phyloP scores from a whole-genome alignment of 2,113 vertebrate genomes.

The Nothoprocta pentlandii region DNA sequence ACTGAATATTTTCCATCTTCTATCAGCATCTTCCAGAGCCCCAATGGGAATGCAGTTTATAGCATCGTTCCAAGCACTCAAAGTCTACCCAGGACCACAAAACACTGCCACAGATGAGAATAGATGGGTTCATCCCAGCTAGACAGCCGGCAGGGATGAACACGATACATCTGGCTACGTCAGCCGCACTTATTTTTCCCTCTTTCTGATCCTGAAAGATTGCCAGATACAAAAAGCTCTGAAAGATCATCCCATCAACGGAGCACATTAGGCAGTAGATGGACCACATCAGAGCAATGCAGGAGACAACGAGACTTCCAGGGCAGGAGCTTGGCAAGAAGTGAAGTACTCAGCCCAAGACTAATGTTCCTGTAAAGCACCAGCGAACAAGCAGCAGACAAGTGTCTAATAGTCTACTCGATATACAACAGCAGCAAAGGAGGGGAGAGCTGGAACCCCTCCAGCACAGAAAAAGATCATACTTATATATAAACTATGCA shows the following conservation, averaged over 20 bases:
- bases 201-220: background rate
- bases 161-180: background rate
- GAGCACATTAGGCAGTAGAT: constrained; percentile 43
- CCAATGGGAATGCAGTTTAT: background rate
- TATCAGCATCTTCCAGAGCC: background rate
- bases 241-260: background rate
- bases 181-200: background rate
- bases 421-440: background rate
- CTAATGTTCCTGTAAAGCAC: constrained; percentile 43
- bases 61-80: background rate
- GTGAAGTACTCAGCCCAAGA: constrained; percentile 15
- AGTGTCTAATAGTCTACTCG: constrained; percentile 36
- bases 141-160: background rate
- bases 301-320: constrained; percentile 9
- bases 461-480: background rate
- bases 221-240: constrained; percentile 44
- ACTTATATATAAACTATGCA: background rate
- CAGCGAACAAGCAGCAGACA: background rate
- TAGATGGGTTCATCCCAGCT: background rate
- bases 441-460: background rate
- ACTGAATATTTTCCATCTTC: background rate
- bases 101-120: background rate
- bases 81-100: background rate
- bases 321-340: background rate
- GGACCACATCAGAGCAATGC: background rate